Evolutionary conservation across 2,888 invertebrate genomes (phyloP).

Genomic region (Idaea aversata): DNA sequence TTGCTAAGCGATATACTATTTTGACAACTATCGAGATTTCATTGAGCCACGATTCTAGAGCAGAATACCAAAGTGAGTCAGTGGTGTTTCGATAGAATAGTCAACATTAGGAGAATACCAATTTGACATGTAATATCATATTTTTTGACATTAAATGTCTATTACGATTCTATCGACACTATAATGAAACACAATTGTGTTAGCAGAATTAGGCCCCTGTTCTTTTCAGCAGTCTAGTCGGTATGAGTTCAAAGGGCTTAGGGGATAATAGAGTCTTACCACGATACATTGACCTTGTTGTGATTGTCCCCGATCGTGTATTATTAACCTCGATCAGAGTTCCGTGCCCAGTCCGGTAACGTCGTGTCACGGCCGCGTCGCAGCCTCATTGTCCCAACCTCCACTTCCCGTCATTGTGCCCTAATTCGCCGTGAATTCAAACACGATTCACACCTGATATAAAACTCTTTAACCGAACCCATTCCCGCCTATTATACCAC

Average conservation of each 20-base stretch:
- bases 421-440: constrained; percentile 71
- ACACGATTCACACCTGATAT: constrained; percentile 63
- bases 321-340: constrained; percentile 62
- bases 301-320: constrained; percentile 50
- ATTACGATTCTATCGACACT: too few species aligned
- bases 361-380: constrained; percentile 68
- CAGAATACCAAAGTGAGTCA: too few species aligned
- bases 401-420: constrained; percentile 78
- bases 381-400: constrained; percentile 61
- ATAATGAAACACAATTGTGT: too few species aligned
- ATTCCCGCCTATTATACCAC: constrained; percentile 54
- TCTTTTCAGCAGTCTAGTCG: neutral
- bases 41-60: too few species aligned
- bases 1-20: too few species aligned
- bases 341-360: constrained; percentile 47
- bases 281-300: constrained; percentile 47
- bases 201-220: too few species aligned
- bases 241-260: neutral
- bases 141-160: too few species aligned
- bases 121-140: too few species aligned
- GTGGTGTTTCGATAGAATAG: too few species aligned
- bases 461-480: constrained; percentile 61
- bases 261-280: constrained; percentile 10
- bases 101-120: too few species aligned
- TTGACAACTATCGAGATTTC: too few species aligned